Base-by-base conservation (phyloP, 37 sponge, comb jelly and placozoan species). In the Ephydatia muelleri region DNA sequence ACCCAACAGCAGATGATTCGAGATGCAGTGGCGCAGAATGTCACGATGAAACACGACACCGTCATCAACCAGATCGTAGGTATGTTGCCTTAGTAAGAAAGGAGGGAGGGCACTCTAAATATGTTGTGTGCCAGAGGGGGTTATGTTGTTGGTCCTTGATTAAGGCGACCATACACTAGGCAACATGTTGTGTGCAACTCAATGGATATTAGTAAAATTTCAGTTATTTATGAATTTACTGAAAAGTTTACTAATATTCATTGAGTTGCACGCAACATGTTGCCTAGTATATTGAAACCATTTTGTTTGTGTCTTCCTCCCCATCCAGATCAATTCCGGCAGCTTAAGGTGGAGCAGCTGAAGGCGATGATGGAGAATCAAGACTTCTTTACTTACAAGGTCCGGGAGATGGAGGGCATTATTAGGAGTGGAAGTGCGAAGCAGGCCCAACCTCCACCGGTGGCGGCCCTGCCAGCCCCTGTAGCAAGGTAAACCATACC, bases 341-440 rank as follows among this genome's bases (percentile, higher is more conserved):
- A 31, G 33, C 36, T 78, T 38, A 31, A 49, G n/a, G 34, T 71
- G 16, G 57, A 71, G 64, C 69, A 85, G 57, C 85, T 78, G 79
- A 57, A 32, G 1, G 30, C 14, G 5, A 16, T 77, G 57, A 13
- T 83, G 28, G 27, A 23, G 39, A 75, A 39, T 3, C 84, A 74
- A 26, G 67, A 83, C 38, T 26, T 34, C 39, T 40, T 83, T 0
- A 16, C 37, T 25, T 5, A 11, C 66, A 73, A 43, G 75, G 84
- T 74, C 25, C 16, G 84, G 31, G 84, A 83, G 67, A 49, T 66
- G 38, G 84, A 83, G 68, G 49, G 43, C 3, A 66, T 83, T 65
- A 36, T 83, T 23, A n/a, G 75, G 32, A 83, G 75, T 74, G 66
- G 57, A 31, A 25, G 2, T 11, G 4, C 4, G 29, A 5, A 68